Conservation (phyloP, 1,140 invertebrate species). For the Pemphigus obesinymphae region DNA sequence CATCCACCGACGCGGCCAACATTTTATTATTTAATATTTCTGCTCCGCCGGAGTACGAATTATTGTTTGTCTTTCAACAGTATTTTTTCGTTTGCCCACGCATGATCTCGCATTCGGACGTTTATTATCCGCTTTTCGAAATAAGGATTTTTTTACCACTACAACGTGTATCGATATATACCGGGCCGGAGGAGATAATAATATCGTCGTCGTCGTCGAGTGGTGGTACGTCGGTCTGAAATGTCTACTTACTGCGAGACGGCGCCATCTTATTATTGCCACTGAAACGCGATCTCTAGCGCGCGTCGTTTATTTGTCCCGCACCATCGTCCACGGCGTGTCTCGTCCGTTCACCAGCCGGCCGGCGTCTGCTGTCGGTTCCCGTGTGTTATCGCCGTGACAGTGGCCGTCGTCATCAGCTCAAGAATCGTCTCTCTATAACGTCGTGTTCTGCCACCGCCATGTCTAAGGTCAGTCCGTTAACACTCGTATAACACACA, state of each 20-base stretch:
- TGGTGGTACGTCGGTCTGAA: not conserved
- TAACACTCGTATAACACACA: too few species aligned
- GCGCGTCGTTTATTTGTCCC: not conserved
- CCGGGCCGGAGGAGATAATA: not conserved
- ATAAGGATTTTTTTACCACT: not conserved
- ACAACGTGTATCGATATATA: too few species aligned
- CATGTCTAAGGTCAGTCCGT: constrained; percentile 36
- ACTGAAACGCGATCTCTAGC: not conserved
- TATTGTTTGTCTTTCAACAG: not conserved
- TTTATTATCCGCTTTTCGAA: not conserved
- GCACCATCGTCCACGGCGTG: not conserved
- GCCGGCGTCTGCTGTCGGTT: not conserved
- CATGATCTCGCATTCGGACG: not conserved
- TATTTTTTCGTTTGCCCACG: not conserved
- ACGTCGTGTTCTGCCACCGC: not conserved
- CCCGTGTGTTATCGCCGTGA: not conserved
- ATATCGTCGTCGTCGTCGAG: not conserved
- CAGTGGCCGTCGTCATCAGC: not conserved
- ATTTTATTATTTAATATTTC: too few species aligned
- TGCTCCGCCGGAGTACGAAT: too few species aligned
- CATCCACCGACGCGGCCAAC: not conserved
- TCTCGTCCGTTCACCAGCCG: not conserved
- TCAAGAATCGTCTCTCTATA: not conserved
- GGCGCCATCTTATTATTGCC: constrained; percentile 12
- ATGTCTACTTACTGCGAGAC: not conserved